Conservation (phyloP, 2,113 vertebrate species). For the Ascaphus truei region DNA sequence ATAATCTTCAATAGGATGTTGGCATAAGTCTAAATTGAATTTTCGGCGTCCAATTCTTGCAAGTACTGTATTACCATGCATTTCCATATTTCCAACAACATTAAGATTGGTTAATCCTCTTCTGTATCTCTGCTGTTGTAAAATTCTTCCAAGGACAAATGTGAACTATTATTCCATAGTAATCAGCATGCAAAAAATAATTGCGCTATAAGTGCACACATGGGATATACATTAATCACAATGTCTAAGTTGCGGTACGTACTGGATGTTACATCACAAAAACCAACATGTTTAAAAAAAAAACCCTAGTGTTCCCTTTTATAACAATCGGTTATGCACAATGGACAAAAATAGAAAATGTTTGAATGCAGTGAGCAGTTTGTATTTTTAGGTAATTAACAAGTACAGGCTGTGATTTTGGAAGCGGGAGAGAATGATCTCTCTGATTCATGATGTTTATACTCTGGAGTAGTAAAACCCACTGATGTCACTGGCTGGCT, state of each 20-base stretch:
- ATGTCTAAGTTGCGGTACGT: neutral
- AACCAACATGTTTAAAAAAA: no score
- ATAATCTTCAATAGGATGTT: no score
- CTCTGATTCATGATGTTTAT: constrained; percentile 32
- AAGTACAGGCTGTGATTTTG: neutral
- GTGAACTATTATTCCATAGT: neutral
- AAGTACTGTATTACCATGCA: no score
- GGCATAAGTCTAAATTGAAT: no score
- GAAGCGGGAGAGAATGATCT: neutral
- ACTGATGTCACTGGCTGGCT: constrained; percentile 19
- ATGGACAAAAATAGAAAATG: neutral
- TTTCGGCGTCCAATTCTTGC: no score
- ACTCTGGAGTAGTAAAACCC: neutral
- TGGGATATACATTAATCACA: neutral
- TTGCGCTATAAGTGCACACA: neutral
- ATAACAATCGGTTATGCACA: no score
- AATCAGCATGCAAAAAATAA: neutral
- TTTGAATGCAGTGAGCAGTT: neutral
- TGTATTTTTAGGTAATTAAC: constrained; percentile 22
- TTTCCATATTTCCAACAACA: no score
- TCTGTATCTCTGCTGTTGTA: no score
- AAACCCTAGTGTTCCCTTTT: no score
- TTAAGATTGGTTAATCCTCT: no score
- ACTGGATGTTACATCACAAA: no score
- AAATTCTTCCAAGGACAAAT: neutral